These are phyloP conservation scores for Bovichtus diacanthus DNA, from an alignment of 2,797 vertebrate species.

Conservation along the genomic window DNA sequence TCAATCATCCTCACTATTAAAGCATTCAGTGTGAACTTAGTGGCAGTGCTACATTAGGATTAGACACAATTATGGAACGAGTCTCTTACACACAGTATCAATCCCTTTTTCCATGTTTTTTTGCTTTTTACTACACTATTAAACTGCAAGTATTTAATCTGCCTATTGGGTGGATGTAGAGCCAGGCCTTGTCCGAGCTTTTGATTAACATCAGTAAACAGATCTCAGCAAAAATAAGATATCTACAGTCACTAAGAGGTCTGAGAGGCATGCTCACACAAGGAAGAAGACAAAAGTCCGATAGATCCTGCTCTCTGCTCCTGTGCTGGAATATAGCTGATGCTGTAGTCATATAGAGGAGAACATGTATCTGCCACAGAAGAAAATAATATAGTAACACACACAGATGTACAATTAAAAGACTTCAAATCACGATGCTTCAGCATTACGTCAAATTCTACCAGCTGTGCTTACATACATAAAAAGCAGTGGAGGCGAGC, in stretches of 20 bases:
- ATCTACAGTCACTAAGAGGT: constrained; percentile 31
- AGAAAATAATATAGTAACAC: background rate
- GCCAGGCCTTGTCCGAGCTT: constrained; percentile 25
- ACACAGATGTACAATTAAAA: constrained; percentile 12
- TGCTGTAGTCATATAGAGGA: constrained; percentile 73
- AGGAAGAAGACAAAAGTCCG: constrained; percentile 74
- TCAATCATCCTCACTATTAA: background rate
- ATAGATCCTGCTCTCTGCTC: constrained; percentile 70
- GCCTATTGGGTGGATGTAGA: constrained; percentile 10
- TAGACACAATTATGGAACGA: constrained; percentile 40
- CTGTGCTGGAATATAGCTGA: constrained; percentile 67
- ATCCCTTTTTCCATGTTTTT: background rate
- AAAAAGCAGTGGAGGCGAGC: background rate
- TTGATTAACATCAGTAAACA: constrained; percentile 57
- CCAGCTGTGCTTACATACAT: background rate
- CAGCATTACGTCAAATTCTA: background rate
- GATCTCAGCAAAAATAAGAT: constrained; percentile 50
- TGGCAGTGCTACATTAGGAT: constrained; percentile 77
- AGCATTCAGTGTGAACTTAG: constrained; percentile 78
- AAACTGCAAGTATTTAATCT: constrained; percentile 29
- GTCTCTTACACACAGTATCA: background rate
- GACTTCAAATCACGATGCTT: background rate
- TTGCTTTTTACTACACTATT: background rate
- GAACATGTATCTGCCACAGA: constrained; percentile 74
- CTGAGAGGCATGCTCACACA: constrained; percentile 24